Percentiles rank a stretch among this genome's conserved stretches.
phyloP scores from a whole-genome alignment of 2,113 vertebrate species.

The Uria lomvia region DNA sequence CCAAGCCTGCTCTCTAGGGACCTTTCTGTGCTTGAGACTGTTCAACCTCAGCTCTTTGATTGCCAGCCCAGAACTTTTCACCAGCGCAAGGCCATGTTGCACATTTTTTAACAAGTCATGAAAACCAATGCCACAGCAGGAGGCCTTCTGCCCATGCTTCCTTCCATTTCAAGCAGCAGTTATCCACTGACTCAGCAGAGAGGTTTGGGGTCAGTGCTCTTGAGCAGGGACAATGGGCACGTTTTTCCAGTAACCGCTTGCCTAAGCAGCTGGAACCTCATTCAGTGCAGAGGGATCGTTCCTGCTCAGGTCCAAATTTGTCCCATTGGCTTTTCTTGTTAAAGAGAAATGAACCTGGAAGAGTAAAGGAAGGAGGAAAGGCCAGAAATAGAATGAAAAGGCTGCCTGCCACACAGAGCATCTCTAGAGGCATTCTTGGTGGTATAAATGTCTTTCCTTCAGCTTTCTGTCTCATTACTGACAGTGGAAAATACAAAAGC shows the following conservation, averaged over 20 bases:
- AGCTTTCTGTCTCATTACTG: background rate
- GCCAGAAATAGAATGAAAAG: background rate
- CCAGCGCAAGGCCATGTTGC: background rate
- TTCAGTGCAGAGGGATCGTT: background rate
- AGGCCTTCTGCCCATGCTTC: background rate
- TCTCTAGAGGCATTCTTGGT: background rate
- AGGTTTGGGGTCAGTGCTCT: background rate
- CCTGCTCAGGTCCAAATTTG: background rate
- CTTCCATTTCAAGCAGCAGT: background rate
- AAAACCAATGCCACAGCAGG: background rate
- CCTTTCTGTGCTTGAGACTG: background rate
- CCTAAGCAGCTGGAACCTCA: background rate
- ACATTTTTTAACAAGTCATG: background rate
- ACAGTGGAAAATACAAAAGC: background rate
- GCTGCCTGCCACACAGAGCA: background rate
- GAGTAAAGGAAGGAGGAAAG: background rate
- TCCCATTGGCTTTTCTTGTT: background rate
- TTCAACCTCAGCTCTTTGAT: background rate
- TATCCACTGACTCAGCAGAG: rapidly evolving
- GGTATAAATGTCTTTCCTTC: background rate
- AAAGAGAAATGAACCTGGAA: background rate
- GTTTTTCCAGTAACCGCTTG: background rate
- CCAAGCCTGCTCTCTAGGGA: background rate
- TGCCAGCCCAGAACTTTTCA: background rate
- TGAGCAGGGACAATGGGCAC: background rate